Evolutionary conservation across 35 echinoderm and acorn worm genomes (phyloP).

Genomic region (Ptychodera flava): DNA sequence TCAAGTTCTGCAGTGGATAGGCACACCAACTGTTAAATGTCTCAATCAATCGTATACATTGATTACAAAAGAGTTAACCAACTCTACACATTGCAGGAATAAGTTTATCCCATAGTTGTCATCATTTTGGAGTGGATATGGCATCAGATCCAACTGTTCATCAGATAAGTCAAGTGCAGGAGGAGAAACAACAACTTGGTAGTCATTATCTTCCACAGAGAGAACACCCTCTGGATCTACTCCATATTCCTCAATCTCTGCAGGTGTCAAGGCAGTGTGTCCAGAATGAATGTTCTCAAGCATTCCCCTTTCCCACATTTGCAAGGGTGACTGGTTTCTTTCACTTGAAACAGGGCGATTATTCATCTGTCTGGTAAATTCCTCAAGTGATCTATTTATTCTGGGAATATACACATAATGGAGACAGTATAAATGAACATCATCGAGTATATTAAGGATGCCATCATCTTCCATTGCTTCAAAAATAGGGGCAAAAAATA

Average conservation of each 20-base stretch:
- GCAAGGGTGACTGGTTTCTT: slow-evolving; percentile 39
- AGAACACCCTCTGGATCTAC: background rate
- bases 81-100: background rate
- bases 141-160: background rate
- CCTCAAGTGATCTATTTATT: background rate
- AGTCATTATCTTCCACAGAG: background rate
- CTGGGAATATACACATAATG: too few species aligned
- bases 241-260: background rate
- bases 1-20: too few species aligned
- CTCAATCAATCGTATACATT: too few species aligned
- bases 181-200: background rate
- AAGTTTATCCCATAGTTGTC: background rate
- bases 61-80: background rate
- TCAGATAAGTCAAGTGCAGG: background rate
- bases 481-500: background rate
- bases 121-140: background rate
- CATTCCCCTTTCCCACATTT: slow-evolving; percentile 23
- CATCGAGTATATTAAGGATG: background rate
- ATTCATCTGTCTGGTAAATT: slow-evolving; percentile 39
- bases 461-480: background rate
- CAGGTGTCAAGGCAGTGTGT: background rate
- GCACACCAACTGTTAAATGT: background rate
- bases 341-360: slow-evolving; percentile 36
- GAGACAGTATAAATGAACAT: background rate
- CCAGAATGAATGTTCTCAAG: background rate